A percentile compares a stretch with the other conserved stretches of the same genome.
Conservation (phyloP, 2,113 vertebrate species). For the Speoplatyrhinus poulsoni region DNA sequence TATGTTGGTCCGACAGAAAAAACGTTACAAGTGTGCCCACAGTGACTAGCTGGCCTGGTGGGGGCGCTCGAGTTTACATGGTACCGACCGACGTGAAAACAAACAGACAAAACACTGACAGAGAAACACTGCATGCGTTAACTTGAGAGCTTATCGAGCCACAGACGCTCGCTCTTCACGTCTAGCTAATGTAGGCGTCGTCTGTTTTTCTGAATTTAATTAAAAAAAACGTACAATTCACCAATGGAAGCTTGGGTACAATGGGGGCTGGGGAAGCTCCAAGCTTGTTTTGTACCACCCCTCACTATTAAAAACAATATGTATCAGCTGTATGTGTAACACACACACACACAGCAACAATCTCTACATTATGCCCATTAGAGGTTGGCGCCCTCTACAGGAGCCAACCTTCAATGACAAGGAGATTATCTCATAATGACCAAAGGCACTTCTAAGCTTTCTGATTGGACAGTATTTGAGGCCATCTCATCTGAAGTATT, state of each 20-base stretch:
- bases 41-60: conserved; percentile 39
- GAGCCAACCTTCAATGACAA: conserved; percentile 35
- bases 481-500: conserved; percentile 49
- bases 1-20: conserved; percentile 67
- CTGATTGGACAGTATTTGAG: conserved; percentile 21
- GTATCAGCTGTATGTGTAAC: conserved; percentile 56
- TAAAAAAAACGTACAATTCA: conserved; percentile 23
- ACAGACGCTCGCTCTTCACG: conserved; percentile 58
- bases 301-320: conserved; percentile 46
- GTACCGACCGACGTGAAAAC: conserved; percentile 14
- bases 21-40: conserved; percentile 37
- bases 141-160: conserved; percentile 54
- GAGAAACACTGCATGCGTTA: conserved; percentile 56
- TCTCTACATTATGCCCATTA: conserved; percentile 1
- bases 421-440: conserved; percentile 38
- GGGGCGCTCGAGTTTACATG: conserved; percentile 12
- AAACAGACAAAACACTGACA: conserved; percentile 4
- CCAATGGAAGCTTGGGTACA: conserved; percentile 36
- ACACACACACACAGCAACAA: conserved; percentile 14
- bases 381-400: conserved; percentile 37
- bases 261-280: conserved; percentile 37
- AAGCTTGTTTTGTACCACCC: conserved; percentile 41
- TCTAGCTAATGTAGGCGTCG: conserved; percentile 44
- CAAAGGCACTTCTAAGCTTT: conserved; percentile 66
- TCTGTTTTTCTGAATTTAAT: conserved; percentile 26